These are phyloP conservation scores for Eolophus roseicapilla DNA, from an alignment of 2,113 vertebrate species.

Conservation along the genomic window DNA sequence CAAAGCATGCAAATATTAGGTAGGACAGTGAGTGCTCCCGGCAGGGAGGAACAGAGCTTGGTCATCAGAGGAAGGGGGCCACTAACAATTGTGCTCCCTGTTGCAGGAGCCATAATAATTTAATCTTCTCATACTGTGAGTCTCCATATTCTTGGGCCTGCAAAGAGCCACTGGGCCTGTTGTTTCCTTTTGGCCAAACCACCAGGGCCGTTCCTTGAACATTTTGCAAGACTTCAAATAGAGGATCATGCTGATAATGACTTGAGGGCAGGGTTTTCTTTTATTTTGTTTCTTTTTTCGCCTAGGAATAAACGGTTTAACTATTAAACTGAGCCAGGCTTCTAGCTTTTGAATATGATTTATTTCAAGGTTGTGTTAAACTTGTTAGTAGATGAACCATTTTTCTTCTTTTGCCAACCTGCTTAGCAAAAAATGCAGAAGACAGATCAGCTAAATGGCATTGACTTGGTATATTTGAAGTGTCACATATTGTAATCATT, in stretches of 20 bases:
- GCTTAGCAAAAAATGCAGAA: not conserved
- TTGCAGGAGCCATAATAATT: conserved; percentile 70
- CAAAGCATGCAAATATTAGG: conserved; percentile 72
- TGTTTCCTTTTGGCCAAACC: conserved; percentile 65
- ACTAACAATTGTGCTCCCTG: conserved; percentile 43
- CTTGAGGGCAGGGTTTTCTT: conserved; percentile 70
- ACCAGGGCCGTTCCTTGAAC: conserved; percentile 44
- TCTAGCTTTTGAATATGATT: conserved; percentile 47
- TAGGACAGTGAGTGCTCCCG: conserved; percentile 52
- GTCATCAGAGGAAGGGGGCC: conserved; percentile 47
- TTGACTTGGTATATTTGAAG: not conserved
- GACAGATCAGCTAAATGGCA: not conserved
- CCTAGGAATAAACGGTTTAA: conserved; percentile 62
- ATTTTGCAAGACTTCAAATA: conserved; percentile 71
- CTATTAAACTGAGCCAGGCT: conserved; percentile 41
- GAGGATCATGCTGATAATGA: conserved; percentile 68
- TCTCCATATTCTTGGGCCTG: conserved; percentile 30
- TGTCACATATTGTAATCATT: not conserved
- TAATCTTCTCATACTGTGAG: conserved; percentile 67
- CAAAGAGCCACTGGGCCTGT: not conserved
- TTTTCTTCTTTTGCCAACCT: not conserved
- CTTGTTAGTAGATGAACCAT: conserved; percentile 16
- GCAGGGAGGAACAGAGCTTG: conserved; percentile 49
- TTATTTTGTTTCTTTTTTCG: not conserved
- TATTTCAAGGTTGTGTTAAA: conserved; percentile 63